Conservation (phyloP, 2,113 vertebrate species). For the Litocranius walleri region DNA sequence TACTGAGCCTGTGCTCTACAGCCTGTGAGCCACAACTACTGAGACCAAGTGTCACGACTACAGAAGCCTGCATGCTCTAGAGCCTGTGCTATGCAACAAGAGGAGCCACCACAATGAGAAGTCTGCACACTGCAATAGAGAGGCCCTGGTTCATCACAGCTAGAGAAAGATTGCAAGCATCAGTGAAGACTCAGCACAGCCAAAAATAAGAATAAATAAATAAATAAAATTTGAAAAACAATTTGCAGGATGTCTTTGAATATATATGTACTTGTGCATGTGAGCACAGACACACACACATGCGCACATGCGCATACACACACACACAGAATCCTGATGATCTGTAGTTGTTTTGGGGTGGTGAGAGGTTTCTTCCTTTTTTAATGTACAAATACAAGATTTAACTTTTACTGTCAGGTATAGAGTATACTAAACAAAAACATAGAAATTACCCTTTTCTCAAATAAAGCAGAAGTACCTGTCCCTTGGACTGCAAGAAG, state of each 20-base stretch:
- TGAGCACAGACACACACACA: no score
- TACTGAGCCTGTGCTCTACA: not conserved
- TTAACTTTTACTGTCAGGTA: not conserved
- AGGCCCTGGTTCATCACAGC: not conserved
- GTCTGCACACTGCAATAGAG: not conserved
- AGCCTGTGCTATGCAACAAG: not conserved
- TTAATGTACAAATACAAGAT: not conserved
- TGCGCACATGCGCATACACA: no score
- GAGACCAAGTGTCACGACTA: not conserved
- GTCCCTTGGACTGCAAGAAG: no score
- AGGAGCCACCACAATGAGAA: not conserved
- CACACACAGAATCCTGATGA: not conserved
- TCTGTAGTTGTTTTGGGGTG: not conserved
- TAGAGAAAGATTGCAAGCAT: not conserved
- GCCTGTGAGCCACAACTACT: not conserved
- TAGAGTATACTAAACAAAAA: not conserved
- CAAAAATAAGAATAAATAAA: not conserved
- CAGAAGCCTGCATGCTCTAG: not conserved
- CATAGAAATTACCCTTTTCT: not conserved
- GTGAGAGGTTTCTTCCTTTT: not conserved
- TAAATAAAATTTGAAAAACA: not conserved
- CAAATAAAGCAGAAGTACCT: not conserved
- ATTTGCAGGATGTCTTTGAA: not conserved
- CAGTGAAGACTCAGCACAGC: not conserved
- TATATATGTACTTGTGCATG: not conserved